phyloP scores from a whole-genome alignment of 2,888 invertebrate genomes.

The Drosophila nr. medialis region DNA sequence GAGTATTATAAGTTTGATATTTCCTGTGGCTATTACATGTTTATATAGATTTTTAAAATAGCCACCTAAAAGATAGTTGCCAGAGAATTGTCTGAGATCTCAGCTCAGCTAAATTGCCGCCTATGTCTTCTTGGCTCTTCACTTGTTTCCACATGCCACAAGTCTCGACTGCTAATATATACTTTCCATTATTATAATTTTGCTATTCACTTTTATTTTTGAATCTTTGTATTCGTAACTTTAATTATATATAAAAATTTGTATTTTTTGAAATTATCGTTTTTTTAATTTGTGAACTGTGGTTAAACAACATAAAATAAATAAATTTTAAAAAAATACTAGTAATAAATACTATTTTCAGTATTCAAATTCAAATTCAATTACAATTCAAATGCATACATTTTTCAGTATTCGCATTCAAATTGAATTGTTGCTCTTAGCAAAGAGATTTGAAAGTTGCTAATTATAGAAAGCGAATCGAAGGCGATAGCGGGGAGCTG shows the following conservation, averaged over 20 bases:
- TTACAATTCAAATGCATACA: background rate
- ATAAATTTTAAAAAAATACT: background rate
- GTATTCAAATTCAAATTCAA: background rate
- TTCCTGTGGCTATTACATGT: background rate
- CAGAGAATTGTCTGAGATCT: background rate
- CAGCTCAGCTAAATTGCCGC: too few species aligned
- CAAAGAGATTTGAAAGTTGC: slow-evolving; percentile 34
- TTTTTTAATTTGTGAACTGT: background rate
- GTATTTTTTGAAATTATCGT: too few species aligned
- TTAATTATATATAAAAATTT: too few species aligned
- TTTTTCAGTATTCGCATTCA: background rate
- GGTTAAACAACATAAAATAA: background rate
- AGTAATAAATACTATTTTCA: background rate
- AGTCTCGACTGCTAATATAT: too few species aligned
- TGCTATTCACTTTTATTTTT: too few species aligned
- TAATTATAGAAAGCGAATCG: slow-evolving; percentile 38
- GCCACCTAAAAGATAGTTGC: background rate
- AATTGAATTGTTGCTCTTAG: slow-evolving; percentile 26
- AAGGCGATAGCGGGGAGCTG: background rate
- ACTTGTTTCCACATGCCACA: too few species aligned
- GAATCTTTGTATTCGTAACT: too few species aligned
- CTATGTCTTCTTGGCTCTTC: too few species aligned
- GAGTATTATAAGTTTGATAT: background rate
- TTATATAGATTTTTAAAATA: background rate
- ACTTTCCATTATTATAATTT: too few species aligned